Evolutionary conservation across 2,113 vertebrate species (phyloP), one percentile per base, ranked within the genome.

Genomic region (Oceanites oceanicus): DNA sequence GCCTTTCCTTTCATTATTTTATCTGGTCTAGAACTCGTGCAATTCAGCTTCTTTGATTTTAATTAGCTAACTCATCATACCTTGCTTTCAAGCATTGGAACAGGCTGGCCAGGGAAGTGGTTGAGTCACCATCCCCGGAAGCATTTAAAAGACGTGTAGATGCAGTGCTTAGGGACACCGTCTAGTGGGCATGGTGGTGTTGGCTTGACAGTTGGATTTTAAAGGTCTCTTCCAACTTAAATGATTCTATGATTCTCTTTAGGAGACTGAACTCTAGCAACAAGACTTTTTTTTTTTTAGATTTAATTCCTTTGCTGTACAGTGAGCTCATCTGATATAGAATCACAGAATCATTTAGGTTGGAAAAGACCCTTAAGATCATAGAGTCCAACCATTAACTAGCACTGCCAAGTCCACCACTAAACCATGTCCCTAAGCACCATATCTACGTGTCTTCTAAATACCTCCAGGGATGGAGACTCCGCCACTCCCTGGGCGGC

Each of bases 361-460:
- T 53, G 38, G 34, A 29, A 53, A 17, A 45, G 17, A 74, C 13
- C 27, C 4, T 50, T 74, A 45, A 19, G 23, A 61, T 42, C 58
- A 47, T 11, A 1, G 2, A 86, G 83, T 34, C 50, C n/a, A 66
- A 49, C n/a, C 5, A 0, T 20, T 3, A 52, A 52, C 25, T 9
- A 34, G 13, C 34, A 29, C 20, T 30, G 15, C 4, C 38, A 91
- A 36, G 2, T 25, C 23, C 29, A 49, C 25, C 19, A 36, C 55
- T 56, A 63, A 52, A 21, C 26, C 21, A 11, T 9, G 30, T 19
- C 38, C 23, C 11, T 12, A 32, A 59, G 34, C n/a, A 25, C n/a
- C 7, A 11, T 27, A 4, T 7, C 38, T 12, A n/a, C 11, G 3
- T 0, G 1, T 21, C 45, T 59, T 58, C 79, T 18, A 40, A 73